Percentiles rank a stretch among this genome's conserved stretches.
phyloP scores from a whole-genome alignment of 2,113 vertebrate genomes.

The Lamprologus speciosus region DNA sequence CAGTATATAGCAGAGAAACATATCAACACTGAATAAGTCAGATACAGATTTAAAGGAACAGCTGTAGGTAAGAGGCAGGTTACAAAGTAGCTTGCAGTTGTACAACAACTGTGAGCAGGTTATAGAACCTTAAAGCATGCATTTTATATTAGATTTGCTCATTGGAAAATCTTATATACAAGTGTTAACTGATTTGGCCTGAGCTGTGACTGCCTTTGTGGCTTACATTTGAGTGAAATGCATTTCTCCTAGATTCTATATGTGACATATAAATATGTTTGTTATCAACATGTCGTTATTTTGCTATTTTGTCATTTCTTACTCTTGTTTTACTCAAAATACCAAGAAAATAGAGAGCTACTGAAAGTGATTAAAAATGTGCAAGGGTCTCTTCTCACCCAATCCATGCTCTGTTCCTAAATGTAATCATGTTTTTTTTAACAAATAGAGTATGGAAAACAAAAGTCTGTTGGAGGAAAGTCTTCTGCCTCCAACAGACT shows the following conservation, averaged over 20 bases:
- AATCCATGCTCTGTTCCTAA: not conserved
- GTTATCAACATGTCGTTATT: not conserved
- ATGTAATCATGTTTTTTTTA: not conserved
- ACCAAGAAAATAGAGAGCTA: not conserved
- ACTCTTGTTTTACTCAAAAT: not conserved
- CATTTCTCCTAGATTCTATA: not conserved
- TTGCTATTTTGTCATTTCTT: not conserved
- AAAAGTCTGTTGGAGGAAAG: not conserved
- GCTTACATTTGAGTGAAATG: not conserved
- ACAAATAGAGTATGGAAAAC: not conserved
- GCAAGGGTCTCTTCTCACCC: not conserved
- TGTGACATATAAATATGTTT: not conserved
- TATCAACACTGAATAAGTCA: not conserved
- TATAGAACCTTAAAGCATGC: not conserved
- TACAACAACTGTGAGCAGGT: not conserved
- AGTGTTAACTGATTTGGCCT: not conserved
- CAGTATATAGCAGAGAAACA: not conserved
- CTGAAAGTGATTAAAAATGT: not conserved
- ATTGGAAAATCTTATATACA: not conserved
- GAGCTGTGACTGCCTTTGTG: not conserved
- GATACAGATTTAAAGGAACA: not conserved
- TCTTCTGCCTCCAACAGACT: not conserved
- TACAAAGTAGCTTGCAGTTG: not conserved
- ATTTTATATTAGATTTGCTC: not conserved
- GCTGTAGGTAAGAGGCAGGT: not conserved